These are phyloP conservation scores for Neoniphon sammara DNA, from an alignment of 2,797 vertebrate genomes.

Conservation along the genomic window DNA sequence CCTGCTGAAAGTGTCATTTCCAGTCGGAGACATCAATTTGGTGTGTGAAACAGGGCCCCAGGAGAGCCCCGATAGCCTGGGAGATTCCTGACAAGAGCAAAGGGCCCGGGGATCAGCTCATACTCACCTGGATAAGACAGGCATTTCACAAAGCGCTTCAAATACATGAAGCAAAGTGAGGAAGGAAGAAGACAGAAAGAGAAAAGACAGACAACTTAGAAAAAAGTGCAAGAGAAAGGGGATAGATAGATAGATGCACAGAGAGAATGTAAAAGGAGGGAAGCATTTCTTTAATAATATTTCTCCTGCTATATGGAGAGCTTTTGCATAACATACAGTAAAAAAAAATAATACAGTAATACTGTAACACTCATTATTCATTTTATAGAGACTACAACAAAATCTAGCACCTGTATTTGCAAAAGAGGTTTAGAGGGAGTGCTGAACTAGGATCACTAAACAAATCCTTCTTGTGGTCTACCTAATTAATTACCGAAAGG, in stretches of 20 bases:
- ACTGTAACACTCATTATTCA: neutral
- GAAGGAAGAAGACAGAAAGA: slow-evolving; percentile 35
- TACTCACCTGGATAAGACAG: slow-evolving; percentile 80
- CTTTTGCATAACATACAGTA: slow-evolving; percentile 1
- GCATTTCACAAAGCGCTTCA: slow-evolving; percentile 72
- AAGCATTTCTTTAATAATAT: slow-evolving; percentile 18
- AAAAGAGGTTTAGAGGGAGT: neutral
- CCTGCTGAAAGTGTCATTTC: slow-evolving; percentile 87
- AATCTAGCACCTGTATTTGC: slow-evolving; percentile 2
- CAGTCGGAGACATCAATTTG: slow-evolving; percentile 84
- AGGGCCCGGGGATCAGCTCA: slow-evolving; percentile 80
- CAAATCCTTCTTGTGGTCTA: neutral
- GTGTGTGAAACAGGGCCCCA: slow-evolving; percentile 81
- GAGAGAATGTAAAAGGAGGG: slow-evolving; percentile 33
- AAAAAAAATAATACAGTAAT: slow-evolving; percentile 4
- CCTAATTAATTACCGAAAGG: neutral
- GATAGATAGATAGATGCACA: neutral
- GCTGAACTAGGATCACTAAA: neutral
- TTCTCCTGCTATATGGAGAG: neutral
- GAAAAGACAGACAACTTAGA: slow-evolving; percentile 48
- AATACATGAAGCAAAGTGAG: slow-evolving; percentile 62
- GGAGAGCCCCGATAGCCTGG: slow-evolving; percentile 80
- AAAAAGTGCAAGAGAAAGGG: slow-evolving; percentile 21
- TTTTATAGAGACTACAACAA: neutral
- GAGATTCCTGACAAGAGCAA: slow-evolving; percentile 83